Evolutionary conservation across 2,797 vertebrate genomes (phyloP).

Genomic region (Syngnathus rostellatus): DNA sequence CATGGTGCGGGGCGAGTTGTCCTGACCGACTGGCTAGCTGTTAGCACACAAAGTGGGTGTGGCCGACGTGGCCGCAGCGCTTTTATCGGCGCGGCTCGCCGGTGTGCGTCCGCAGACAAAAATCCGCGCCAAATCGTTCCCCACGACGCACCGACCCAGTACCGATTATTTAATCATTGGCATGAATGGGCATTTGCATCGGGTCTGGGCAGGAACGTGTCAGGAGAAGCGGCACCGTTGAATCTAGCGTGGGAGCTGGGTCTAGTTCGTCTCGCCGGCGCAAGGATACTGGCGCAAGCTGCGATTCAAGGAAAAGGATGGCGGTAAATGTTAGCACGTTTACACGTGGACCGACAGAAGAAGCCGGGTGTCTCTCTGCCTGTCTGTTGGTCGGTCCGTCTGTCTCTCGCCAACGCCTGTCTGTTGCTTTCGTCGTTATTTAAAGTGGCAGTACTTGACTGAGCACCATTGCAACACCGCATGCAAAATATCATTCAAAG

Average conservation of each 20-base stretch:
- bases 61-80: conserved; percentile 25
- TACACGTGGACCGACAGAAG: conserved; percentile 52
- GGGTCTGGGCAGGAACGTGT: neutral
- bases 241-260: neutral
- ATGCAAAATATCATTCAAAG: neutral
- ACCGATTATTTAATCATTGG: accelerated
- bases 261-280: conserved; percentile 43
- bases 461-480: neutral
- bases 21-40: neutral
- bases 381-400: conserved; percentile 6
- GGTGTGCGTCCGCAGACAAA: conserved; percentile 36
- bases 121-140: conserved; percentile 69
- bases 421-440: conserved; percentile 1
- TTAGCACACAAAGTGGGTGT: conserved; percentile 61
- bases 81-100: conserved; percentile 29
- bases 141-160: accelerated
- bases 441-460: neutral
- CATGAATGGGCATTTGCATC: accelerated
- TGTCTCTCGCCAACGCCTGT: neutral
- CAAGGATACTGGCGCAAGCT: conserved; percentile 35
- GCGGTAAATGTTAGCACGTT: conserved; percentile 53
- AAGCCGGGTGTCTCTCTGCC: conserved; percentile 55
- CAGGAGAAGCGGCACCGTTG: accelerated
- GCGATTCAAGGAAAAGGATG: conserved; percentile 66
- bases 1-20: conserved; percentile 26